Percentiles rank a stretch among this genome's conserved stretches.
Evolutionary conservation across 2,888 invertebrate species (phyloP).

Genomic region (Acleris emargana): DNA sequence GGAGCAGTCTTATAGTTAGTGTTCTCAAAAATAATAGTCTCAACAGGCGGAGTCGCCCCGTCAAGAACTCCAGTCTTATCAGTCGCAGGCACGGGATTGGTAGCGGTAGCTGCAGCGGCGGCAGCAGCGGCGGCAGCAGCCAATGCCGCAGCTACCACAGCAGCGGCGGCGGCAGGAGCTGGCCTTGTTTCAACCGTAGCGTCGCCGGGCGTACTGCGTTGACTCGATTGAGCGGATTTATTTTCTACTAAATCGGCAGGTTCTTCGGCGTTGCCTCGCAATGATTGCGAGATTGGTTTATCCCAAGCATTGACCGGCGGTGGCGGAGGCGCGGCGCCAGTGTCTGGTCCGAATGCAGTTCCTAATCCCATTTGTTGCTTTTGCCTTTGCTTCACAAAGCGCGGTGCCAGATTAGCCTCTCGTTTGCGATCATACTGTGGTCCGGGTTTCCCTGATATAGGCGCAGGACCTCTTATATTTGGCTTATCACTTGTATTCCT

Average conservation of each 20-base stretch:
- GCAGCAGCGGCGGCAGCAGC: slow-evolving; percentile 5
- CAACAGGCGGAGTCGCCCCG: slow-evolving; percentile 91
- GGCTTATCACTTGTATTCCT: slow-evolving; percentile 72
- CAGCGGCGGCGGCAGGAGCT: slow-evolving; percentile 42
- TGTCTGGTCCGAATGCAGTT: slow-evolving; percentile 76
- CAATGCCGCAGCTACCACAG: not conserved
- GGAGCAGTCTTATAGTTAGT: slow-evolving; percentile 93
- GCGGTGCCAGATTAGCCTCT: slow-evolving; percentile 87
- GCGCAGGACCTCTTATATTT: slow-evolving; percentile 63
- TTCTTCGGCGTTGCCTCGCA: slow-evolving; percentile 83
- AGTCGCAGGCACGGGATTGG: slow-evolving; percentile 48
- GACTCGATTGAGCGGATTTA: slow-evolving; percentile 73
- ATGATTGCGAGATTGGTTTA: slow-evolving; percentile 89
- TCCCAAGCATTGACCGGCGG: slow-evolving; percentile 93
- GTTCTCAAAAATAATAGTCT: slow-evolving; percentile 95
- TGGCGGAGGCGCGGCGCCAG: slow-evolving; percentile 85
- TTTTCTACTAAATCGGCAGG: slow-evolving; percentile 58
- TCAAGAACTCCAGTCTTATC: slow-evolving; percentile 86
- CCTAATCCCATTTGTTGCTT: slow-evolving; percentile 77
- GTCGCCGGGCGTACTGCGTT: slow-evolving; percentile 75
- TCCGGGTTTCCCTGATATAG: slow-evolving; percentile 62
- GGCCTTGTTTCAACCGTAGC: slow-evolving; percentile 62
- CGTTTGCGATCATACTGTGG: slow-evolving; percentile 79
- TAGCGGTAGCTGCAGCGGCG: not conserved
- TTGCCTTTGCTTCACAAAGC: slow-evolving; percentile 90